These are phyloP conservation scores for Eristalis pertinax DNA, from an alignment of 2,888 invertebrate species.

Conservation along the genomic window DNA sequence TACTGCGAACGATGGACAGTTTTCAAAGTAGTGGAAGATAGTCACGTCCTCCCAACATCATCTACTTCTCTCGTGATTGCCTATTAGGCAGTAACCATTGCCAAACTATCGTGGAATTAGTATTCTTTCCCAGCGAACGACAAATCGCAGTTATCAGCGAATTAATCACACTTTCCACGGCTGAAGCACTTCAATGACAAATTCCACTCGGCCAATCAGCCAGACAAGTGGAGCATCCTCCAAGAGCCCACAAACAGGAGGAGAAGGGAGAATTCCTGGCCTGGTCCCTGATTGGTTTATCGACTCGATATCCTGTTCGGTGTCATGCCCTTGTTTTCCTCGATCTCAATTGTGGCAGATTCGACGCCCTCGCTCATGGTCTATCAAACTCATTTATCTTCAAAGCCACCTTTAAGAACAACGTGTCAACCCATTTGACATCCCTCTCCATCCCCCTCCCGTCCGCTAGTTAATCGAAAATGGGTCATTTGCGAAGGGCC, in stretches of 20 bases:
- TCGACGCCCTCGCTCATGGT: background rate
- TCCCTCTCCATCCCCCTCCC: background rate
- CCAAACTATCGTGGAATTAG: no score
- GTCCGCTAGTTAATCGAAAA: background rate
- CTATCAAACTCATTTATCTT: background rate
- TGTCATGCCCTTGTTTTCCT: background rate
- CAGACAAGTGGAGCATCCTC: background rate
- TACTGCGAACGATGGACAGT: no score
- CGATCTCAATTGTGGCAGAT: background rate
- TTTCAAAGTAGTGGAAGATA: no score
- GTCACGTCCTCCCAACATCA: no score
- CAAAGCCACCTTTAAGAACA: background rate
- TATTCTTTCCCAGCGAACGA: no score
- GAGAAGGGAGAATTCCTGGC: background rate
- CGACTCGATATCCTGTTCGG: background rate
- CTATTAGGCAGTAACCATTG: no score
- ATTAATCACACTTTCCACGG: background rate
- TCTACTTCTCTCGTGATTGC: no score
- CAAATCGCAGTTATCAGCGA: background rate
- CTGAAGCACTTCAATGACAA: background rate
- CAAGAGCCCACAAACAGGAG: background rate
- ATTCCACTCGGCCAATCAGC: background rate
- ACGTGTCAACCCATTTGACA: background rate
- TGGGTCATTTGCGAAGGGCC: background rate
- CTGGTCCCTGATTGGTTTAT: background rate